Conservation (phyloP, 2,797 vertebrate species). For the Sarcoramphus papa region DNA sequence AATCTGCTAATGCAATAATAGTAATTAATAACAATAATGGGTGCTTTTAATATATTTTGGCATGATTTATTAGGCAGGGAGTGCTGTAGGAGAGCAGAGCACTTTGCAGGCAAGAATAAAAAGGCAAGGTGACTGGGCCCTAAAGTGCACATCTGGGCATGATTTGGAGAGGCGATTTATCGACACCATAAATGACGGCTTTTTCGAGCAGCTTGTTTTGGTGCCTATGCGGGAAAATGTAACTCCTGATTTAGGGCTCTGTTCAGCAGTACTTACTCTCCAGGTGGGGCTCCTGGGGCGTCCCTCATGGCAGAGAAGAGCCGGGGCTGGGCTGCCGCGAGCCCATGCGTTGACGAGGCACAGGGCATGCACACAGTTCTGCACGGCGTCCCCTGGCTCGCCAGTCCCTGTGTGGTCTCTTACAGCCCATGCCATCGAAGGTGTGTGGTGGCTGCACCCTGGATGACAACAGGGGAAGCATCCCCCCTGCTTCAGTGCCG, state of each 20-base stretch:
- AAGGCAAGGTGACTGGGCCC: slow-evolving; percentile 60
- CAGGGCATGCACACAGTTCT: fast-evolving
- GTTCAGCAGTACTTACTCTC: neutral
- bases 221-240: neutral
- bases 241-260: slow-evolving; percentile 49
- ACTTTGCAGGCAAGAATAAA: slow-evolving; percentile 39
- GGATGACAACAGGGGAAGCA: neutral
- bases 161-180: slow-evolving; percentile 64
- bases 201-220: slow-evolving; percentile 55
- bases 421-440: fast-evolving
- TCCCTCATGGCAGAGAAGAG: neutral
- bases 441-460: neutral
- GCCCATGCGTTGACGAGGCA: fast-evolving
- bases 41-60: slow-evolving; percentile 29
- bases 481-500: fast-evolving
- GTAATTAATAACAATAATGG: slow-evolving; percentile 57
- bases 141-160: slow-evolving; percentile 57
- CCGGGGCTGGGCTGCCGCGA: neutral
- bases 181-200: slow-evolving; percentile 31
- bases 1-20: slow-evolving; percentile 49
- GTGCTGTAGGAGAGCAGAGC: neutral
- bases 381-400: fast-evolving
- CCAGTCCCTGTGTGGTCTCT: neutral
- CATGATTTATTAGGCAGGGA: slow-evolving; percentile 25
- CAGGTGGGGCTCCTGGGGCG: neutral